Base-by-base conservation (phyloP, 2,797 vertebrate genomes). In the Iguana delicatissima region DNA sequence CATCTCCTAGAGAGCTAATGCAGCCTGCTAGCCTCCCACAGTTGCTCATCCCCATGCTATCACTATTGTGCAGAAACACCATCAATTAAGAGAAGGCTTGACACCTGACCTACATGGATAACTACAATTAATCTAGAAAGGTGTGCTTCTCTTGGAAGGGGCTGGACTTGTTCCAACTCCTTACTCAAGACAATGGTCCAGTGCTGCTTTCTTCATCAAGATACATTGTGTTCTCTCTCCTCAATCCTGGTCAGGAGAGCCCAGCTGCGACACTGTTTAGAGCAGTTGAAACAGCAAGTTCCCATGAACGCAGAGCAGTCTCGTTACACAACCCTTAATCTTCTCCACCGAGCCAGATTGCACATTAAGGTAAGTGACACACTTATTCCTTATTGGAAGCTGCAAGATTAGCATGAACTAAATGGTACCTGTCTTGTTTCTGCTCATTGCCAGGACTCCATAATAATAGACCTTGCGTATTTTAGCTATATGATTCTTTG, bases 241-340 rank as follows among this genome's bases (percentile, higher is more conserved):
- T 50, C 14, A 2, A 1, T 64, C 59, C 76, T 89, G 87, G n/a
- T 69, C 88, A 99, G 99, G 96, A 98, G 99, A 93, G 99, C 99
- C 88, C 99, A 99, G 96, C 97, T 99, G 94, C 97, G 98, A 81
- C 95, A 96, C 84, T 99, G 98, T 93, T 96, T 99, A 96, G 99
- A 99, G 94, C 98, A 99, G 95, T 97, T 99, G 88, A 98, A 99
- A 96, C 97, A 98, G 96, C 98, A 99, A 94, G 98, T 99, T 79
- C 99, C 99, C 13, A 93, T 98, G 84, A 98, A 98, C 0, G 91
- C 97, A 0, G 98, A 98, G 89, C 97, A 98, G 0, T 90, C 97
- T 87, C 98, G 98, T 84, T 98, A 98, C 95, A 99, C 98, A 91
- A 99, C 98, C 0, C 97, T 99, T 77, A 99, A 98, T 96, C 97